phyloP scores from a whole-genome alignment of 2,797 vertebrate genomes.

The Gouania willdenowi region DNA sequence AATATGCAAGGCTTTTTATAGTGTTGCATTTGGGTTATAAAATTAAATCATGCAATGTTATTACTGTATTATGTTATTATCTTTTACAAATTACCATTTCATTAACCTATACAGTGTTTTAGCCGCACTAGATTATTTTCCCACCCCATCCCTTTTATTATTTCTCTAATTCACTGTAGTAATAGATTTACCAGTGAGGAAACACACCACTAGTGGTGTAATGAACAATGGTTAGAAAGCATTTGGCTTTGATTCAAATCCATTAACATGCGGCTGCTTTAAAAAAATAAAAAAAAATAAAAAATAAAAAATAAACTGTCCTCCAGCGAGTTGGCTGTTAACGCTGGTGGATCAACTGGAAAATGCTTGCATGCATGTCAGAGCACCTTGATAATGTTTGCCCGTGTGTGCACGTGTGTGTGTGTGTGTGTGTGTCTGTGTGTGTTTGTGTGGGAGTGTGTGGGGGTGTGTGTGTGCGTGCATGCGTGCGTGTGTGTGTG shows the following conservation, averaged over 20 bases:
- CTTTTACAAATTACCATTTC: slow-evolving; percentile 36
- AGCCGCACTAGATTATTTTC: slow-evolving; percentile 31
- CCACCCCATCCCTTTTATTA: slow-evolving; percentile 24
- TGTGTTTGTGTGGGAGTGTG: not conserved
- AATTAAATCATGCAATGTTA: too few relatives aligned
- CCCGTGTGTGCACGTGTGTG: not conserved
- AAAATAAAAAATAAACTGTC: slow-evolving; percentile 2
- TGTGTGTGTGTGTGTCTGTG: not conserved
- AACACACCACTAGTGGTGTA: slow-evolving; percentile 13
- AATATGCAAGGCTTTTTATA: too few relatives aligned
- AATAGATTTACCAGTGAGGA: slow-evolving; percentile 28
- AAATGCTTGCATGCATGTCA: slow-evolving; percentile 2
- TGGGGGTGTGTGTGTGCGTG: slow-evolving; percentile 1
- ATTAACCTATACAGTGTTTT: slow-evolving; percentile 40
- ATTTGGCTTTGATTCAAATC: slow-evolving; percentile 18
- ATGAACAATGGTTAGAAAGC: slow-evolving; percentile 26
- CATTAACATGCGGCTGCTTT: slow-evolving; percentile 28
- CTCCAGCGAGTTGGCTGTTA: slow-evolving; percentile 5
- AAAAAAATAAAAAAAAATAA: slow-evolving; percentile 23
- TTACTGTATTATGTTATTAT: too few relatives aligned
- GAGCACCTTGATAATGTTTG: not conserved
- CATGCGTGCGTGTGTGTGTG: not conserved
- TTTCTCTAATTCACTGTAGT: slow-evolving; percentile 21
- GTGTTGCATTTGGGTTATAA: too few relatives aligned
- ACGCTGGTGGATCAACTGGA: slow-evolving; percentile 12